Conservation (phyloP, 2,888 invertebrate species). For the Hypomecis punctinalis region DNA sequence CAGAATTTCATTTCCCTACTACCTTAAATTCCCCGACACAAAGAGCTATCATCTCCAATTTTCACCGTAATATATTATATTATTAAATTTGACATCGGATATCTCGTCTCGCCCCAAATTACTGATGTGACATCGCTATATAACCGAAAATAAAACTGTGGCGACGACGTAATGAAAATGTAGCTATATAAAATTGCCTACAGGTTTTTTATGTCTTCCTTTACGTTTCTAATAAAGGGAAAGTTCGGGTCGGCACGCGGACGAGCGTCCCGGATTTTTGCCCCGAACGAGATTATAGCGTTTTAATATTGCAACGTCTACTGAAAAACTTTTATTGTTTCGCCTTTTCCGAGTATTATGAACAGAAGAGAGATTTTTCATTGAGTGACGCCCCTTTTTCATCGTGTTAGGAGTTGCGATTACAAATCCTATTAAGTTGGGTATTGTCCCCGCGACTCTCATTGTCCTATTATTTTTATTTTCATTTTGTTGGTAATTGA, state of each 20-base stretch:
- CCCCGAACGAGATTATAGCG: slow-evolving; percentile 73
- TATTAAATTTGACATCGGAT: slow-evolving; percentile 65
- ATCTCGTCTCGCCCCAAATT: slow-evolving; percentile 36
- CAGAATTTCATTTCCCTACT: slow-evolving; percentile 52
- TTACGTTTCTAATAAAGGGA: slow-evolving; percentile 70
- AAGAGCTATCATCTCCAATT: slow-evolving; percentile 62
- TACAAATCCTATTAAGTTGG: slow-evolving; percentile 73
- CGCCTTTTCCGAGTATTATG: slow-evolving; percentile 68
- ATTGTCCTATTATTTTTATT: slow-evolving; percentile 63
- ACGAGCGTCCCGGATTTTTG: slow-evolving; percentile 58
- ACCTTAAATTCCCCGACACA: slow-evolving; percentile 49
- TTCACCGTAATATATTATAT: slow-evolving; percentile 52
- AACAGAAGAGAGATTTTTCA: slow-evolving; percentile 73
- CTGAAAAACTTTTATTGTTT: slow-evolving; percentile 77
- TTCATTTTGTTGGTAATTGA: slow-evolving; percentile 76
- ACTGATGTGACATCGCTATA: slow-evolving; percentile 45
- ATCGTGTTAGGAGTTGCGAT: slow-evolving; percentile 61
- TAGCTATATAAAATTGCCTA: slow-evolving; percentile 66
- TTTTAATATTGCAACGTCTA: slow-evolving; percentile 76
- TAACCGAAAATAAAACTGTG: slow-evolving; percentile 64
- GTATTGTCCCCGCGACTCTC: slow-evolving; percentile 61
- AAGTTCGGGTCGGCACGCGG: slow-evolving; percentile 59
- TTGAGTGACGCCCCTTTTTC: slow-evolving; percentile 69
- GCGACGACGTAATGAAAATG: slow-evolving; percentile 74
- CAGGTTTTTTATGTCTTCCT: slow-evolving; percentile 65